Percentiles rank a stretch among this genome's conserved stretches.
These are phyloP conservation scores for Coryphaenoides rupestris DNA, from an alignment of 2,113 vertebrate genomes.

Conservation along the genomic window DNA sequence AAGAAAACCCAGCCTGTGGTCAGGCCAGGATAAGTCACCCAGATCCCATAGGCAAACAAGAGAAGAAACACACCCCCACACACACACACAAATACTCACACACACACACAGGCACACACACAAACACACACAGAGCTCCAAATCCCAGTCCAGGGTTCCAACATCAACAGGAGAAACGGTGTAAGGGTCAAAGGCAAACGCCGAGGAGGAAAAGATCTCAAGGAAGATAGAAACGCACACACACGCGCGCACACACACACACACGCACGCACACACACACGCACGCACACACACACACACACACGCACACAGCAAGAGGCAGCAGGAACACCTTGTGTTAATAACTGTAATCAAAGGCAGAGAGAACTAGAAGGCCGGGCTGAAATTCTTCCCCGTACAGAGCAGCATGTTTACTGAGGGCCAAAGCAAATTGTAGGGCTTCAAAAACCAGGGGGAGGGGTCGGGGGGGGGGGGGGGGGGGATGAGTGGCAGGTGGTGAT, in stretches of 20 bases:
- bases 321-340: constrained; percentile 66
- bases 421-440: constrained; percentile 47
- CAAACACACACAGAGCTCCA: constrained; percentile 2
- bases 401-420: constrained; percentile 51
- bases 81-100: constrained; percentile 1
- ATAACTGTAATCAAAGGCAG: constrained; percentile 70
- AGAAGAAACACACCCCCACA: neutral
- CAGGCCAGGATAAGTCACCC: constrained; percentile 47
- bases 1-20: constrained; percentile 42
- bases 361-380: constrained; percentile 48
- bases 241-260: constrained; percentile 10
- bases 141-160: constrained; percentile 42
- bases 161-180: constrained; percentile 55
- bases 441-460: constrained; percentile 25
- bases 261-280: constrained; percentile 12
- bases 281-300: constrained; percentile 35
- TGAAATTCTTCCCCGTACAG: constrained; percentile 41
- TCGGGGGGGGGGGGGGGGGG: constrained; percentile 44
- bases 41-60: neutral
- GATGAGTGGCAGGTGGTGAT: constrained; percentile 64
- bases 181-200: constrained; percentile 49
- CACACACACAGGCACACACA: too few species aligned
- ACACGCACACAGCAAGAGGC: constrained; percentile 17
- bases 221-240: constrained; percentile 20
- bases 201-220: constrained; percentile 49